Evolutionary conservation across 2,888 invertebrate genomes (phyloP).

Genomic region (Parascotia fuliginaria): DNA sequence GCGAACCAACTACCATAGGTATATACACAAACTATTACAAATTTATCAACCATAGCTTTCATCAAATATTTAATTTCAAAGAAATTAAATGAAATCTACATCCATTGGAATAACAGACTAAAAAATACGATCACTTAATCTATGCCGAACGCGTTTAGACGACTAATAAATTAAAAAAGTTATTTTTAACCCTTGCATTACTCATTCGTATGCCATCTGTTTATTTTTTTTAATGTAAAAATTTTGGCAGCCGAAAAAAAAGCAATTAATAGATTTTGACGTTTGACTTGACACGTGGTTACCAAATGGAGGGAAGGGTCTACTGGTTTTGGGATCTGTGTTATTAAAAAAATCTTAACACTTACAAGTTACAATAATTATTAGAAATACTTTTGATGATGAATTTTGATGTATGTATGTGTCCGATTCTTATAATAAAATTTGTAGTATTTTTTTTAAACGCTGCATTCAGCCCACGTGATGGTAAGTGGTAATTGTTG

Average conservation of each 20-base stretch:
- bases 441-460: too few species aligned
- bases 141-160: slow-evolving; percentile 23
- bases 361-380: too few species aligned
- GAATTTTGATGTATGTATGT: too few species aligned
- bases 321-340: slow-evolving; percentile 58
- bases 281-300: slow-evolving; percentile 72
- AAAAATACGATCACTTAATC: slow-evolving; percentile 1
- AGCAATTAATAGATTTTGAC: slow-evolving; percentile 70
- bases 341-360: not conserved
- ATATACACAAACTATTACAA: not conserved
- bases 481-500: too few species aligned
- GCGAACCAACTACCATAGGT: too few species aligned
- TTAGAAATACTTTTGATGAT: too few species aligned
- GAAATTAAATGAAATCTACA: slow-evolving; percentile 3
- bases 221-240: slow-evolving; percentile 44
- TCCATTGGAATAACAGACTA: slow-evolving; percentile 2
- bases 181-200: slow-evolving; percentile 66
- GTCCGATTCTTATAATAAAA: too few species aligned
- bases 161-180: slow-evolving; percentile 40
- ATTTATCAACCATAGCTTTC: not conserved
- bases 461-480: too few species aligned
- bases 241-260: slow-evolving; percentile 62
- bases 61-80: slow-evolving; percentile 4
- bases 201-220: slow-evolving; percentile 48
- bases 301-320: slow-evolving; percentile 70